phyloP scores from a whole-genome alignment of 53 echinoderm and acorn worm genomes.

The Patiria pectinifera region DNA sequence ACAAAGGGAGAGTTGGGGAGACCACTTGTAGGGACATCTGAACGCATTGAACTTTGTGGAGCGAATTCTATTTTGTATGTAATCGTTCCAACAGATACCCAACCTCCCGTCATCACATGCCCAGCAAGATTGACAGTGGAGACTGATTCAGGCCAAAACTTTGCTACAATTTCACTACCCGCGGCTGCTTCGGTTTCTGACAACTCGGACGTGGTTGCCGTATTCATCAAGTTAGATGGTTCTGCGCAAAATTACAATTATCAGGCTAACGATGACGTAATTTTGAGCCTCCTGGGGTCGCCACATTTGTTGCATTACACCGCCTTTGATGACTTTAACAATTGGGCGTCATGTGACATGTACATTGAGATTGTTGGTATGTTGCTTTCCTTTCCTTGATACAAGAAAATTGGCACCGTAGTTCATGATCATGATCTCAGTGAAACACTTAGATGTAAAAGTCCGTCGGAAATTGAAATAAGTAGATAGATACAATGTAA shows the following conservation, averaged over 20 bases:
- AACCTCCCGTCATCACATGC: neutral
- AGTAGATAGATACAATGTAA: too few relatives aligned
- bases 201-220: neutral
- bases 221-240: neutral
- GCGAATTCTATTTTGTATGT: too few relatives aligned
- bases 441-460: too few relatives aligned
- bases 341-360: constrained; percentile 5
- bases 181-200: neutral
- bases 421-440: too few relatives aligned
- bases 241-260: neutral
- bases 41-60: too few relatives aligned
- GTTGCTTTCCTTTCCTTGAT: neutral
- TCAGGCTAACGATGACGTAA: neutral
- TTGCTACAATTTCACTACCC: neutral
- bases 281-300: neutral
- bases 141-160: neutral
- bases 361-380: neutral
- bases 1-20: too few relatives aligned
- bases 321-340: neutral
- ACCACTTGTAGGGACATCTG: too few relatives aligned
- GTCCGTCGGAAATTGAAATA: too few relatives aligned
- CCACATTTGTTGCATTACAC: constrained; percentile 20
- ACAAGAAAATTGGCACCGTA: too few relatives aligned
- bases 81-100: neutral
- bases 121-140: neutral